Conservation (phyloP, 2,797 vertebrate genomes). For the Gorsachius magnificus region DNA sequence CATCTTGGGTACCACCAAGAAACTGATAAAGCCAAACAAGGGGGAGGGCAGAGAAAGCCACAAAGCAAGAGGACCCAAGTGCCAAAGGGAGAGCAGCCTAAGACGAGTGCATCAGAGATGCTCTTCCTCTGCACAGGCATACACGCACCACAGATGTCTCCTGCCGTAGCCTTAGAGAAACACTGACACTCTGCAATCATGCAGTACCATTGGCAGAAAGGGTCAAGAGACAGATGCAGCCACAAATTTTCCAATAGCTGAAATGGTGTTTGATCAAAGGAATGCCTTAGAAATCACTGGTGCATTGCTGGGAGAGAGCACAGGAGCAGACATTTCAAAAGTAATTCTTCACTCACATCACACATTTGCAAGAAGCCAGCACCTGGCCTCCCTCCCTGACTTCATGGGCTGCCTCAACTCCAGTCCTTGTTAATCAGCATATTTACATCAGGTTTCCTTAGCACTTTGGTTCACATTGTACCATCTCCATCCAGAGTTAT, state of each 20-base stretch:
- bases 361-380: not conserved
- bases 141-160: not conserved
- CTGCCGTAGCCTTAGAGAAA: not conserved
- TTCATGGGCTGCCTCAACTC: not conserved
- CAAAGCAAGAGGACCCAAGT: not conserved
- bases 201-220: not conserved
- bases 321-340: not conserved
- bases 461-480: not conserved
- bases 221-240: not conserved
- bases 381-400: not conserved
- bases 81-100: not conserved
- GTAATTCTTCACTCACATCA: not conserved
- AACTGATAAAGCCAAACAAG: not conserved
- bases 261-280: not conserved
- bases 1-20: not conserved
- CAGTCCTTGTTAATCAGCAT: not conserved
- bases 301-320: not conserved
- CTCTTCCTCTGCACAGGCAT: not conserved
- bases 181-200: not conserved
- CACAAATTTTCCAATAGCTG: not conserved
- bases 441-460: constrained; percentile 16
- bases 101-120: not conserved
- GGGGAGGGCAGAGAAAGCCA: not conserved
- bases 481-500: constrained; percentile 16
- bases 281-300: not conserved